These are phyloP conservation scores for Apteryx owenii DNA, from an alignment of 2,113 vertebrate species.

Conservation along the genomic window DNA sequence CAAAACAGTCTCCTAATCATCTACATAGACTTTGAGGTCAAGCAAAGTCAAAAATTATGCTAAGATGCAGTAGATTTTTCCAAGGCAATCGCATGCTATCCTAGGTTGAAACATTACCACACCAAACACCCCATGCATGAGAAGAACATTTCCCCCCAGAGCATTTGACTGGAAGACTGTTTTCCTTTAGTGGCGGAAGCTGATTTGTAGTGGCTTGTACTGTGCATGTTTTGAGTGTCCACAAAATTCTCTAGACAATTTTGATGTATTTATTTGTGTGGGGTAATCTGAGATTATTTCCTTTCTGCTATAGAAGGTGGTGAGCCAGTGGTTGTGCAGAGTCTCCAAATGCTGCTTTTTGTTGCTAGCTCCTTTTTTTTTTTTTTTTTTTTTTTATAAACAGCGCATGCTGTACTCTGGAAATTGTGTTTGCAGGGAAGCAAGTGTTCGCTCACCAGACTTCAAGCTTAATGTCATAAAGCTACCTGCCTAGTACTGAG, in stretches of 20 bases:
- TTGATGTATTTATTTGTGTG: conserved; percentile 5
- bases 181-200: conserved; percentile 38
- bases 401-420: rapidly evolving
- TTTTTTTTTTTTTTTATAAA: not conserved
- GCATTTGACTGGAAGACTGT: conserved; percentile 3
- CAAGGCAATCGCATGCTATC: not conserved
- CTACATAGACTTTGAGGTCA: not conserved
- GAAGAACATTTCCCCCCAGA: not conserved
- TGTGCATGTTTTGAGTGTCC: conserved; percentile 17
- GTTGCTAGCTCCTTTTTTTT: not conserved
- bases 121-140: not conserved
- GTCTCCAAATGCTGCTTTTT: not conserved
- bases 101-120: not conserved
- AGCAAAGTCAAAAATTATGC: not conserved
- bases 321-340: not conserved
- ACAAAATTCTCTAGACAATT: conserved; percentile 17
- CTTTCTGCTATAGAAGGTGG: conserved; percentile 9
- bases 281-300: conserved; percentile 19
- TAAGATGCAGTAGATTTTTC: not conserved
- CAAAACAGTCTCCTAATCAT: not conserved
- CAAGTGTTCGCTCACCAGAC: not conserved
- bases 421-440: not conserved
- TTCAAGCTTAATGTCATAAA: not conserved
- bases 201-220: conserved; percentile 57
- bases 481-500: rapidly evolving